A percentile compares a stretch with the other conserved stretches of the same genome.
Conservation (phyloP, 1,140 invertebrate species). For the Anastatus disparis region DNA sequence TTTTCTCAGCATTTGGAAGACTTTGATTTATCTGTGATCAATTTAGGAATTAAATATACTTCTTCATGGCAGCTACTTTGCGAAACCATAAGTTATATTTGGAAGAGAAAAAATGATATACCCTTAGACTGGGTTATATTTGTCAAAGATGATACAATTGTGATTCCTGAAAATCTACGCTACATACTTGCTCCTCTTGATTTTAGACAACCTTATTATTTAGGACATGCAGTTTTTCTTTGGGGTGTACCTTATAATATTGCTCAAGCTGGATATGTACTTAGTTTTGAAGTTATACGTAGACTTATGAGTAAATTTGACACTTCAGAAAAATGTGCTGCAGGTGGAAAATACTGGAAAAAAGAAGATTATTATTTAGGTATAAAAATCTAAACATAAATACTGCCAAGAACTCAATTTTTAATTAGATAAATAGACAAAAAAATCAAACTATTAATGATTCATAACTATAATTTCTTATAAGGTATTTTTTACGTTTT, state of each 20-base stretch:
- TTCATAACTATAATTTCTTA: neutral
- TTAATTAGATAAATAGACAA: too few relatives aligned
- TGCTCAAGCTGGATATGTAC: constrained; percentile 67
- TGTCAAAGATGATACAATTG: constrained; percentile 66
- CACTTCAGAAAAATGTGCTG: constrained; percentile 57
- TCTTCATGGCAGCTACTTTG: constrained; percentile 67
- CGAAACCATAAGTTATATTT: constrained; percentile 58
- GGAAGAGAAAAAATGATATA: constrained; percentile 42
- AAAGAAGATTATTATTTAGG: constrained; percentile 71
- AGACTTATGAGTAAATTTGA: constrained; percentile 61
- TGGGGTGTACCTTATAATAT: constrained; percentile 68
- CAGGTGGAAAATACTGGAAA: constrained; percentile 68
- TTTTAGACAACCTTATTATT: constrained; percentile 61
- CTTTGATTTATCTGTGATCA: constrained; percentile 49
- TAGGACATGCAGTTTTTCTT: constrained; percentile 65
- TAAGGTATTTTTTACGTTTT: neutral
- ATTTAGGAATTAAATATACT: constrained; percentile 53
- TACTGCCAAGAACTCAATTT: too few relatives aligned
- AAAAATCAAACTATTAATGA: too few relatives aligned
- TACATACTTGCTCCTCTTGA: constrained; percentile 62
- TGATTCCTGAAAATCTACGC: constrained; percentile 66
- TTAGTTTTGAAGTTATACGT: constrained; percentile 61
- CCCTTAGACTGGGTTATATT: constrained; percentile 64
- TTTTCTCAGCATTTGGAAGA: constrained; percentile 50
- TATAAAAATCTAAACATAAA: too few relatives aligned